A percentile compares a stretch with the other conserved stretches of the same genome.
phyloP scores from a whole-genome alignment of 2,888 invertebrate species.

The Callinectes sapidus region DNA sequence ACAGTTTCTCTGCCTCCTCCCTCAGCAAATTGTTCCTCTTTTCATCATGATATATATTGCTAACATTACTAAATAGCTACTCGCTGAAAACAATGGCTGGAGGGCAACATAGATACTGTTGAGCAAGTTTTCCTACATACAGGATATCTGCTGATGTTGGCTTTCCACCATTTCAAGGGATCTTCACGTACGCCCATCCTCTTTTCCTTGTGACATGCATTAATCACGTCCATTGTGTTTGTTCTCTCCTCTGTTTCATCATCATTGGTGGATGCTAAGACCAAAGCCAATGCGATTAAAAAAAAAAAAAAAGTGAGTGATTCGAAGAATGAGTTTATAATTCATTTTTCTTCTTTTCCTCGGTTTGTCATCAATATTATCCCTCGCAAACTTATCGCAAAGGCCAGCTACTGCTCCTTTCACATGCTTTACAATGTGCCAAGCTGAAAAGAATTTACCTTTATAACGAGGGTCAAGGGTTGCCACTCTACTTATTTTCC shows the following conservation, averaged over 20 bases:
- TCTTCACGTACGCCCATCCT: slow-evolving; percentile 44
- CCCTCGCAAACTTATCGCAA: slow-evolving; percentile 43
- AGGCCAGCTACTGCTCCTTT: slow-evolving; percentile 48
- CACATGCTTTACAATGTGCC: slow-evolving; percentile 47
- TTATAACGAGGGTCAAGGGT: slow-evolving; percentile 54
- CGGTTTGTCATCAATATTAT: slow-evolving; percentile 46
- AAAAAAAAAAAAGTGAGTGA: too few species aligned
- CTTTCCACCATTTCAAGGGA: slow-evolving; percentile 46
- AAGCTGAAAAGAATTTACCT: slow-evolving; percentile 42
- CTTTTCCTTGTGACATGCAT: slow-evolving; percentile 49
- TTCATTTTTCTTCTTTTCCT: slow-evolving; percentile 37
- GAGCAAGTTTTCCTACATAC: slow-evolving; percentile 47
- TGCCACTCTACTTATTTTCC: slow-evolving; percentile 47
- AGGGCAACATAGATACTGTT: slow-evolving; percentile 41
- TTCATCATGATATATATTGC: slow-evolving; percentile 51
- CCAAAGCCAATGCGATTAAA: slow-evolving; percentile 45
- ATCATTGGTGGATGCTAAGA: slow-evolving; percentile 40
- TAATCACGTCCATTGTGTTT: slow-evolving; percentile 46
- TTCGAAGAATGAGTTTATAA: slow-evolving; percentile 27
- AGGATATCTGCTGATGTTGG: slow-evolving; percentile 30
- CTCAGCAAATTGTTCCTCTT: slow-evolving; percentile 38
- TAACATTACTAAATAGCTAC: slow-evolving; percentile 41
- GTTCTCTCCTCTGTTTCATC: slow-evolving; percentile 40
- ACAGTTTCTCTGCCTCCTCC: slow-evolving; percentile 51
- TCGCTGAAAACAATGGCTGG: slow-evolving; percentile 46